Percentiles rank a stretch among this genome's conserved stretches.
Conservation (phyloP, 2,797 vertebrate species). For the Heteromormyrus szaboi region DNA sequence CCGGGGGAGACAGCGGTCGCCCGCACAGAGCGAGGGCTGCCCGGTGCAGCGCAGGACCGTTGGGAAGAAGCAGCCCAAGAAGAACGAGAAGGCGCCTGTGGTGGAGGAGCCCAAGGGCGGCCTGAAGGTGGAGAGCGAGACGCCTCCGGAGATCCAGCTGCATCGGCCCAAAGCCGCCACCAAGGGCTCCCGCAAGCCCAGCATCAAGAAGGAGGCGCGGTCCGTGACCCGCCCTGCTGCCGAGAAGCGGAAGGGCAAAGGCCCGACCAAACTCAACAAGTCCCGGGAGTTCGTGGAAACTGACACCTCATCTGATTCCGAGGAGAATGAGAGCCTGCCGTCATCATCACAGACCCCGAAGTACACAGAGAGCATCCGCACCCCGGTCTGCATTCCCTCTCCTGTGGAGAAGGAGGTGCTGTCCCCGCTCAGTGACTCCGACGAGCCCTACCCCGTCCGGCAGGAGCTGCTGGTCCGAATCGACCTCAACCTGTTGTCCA, state of each 20-base stretch:
- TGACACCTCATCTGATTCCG: constrained; percentile 93
- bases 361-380: constrained; percentile 88
- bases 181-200: constrained; percentile 91
- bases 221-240: constrained; percentile 75
- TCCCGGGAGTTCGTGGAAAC: constrained; percentile 92
- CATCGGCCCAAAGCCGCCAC: constrained; percentile 85
- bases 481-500: constrained; percentile 85
- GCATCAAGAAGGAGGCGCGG: constrained; percentile 91
- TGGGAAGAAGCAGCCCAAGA: constrained; percentile 96
- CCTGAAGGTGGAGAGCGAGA: constrained; percentile 91
- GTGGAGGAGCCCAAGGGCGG: constrained; percentile 87
- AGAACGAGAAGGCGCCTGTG: constrained; percentile 80
- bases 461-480: constrained; percentile 85
- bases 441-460: constrained; percentile 75
- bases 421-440: constrained; percentile 91
- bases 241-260: constrained; percentile 85
- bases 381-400: constrained; percentile 79
- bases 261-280: constrained; percentile 81
- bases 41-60: constrained; percentile 72
- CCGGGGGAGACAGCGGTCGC: constrained; percentile 88
- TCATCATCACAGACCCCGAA: constrained; percentile 95
- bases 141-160: constrained; percentile 77
- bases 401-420: constrained; percentile 93
- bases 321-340: constrained; percentile 91
- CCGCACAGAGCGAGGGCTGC: constrained; percentile 81